A percentile compares a stretch with the other conserved stretches of the same genome.
Evolutionary conservation across 2,797 vertebrate genomes (phyloP).

Genomic region (Morus bassanus): DNA sequence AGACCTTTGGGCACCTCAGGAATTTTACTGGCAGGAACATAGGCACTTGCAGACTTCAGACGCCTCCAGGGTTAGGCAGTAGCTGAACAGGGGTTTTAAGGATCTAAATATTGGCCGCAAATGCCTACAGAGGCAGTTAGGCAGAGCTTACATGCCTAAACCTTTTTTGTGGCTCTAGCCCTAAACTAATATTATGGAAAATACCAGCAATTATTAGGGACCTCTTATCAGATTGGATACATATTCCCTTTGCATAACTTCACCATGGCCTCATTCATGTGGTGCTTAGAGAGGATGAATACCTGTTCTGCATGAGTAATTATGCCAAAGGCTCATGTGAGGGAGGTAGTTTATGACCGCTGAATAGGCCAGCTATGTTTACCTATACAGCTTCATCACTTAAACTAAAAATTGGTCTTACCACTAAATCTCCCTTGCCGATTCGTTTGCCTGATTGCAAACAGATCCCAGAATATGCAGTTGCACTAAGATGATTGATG

Average conservation of each 20-base stretch:
- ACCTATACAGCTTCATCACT: conserved; percentile 3
- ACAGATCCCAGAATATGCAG: conserved; percentile 12
- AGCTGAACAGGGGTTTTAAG: conserved; percentile 57
- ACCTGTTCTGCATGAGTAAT: conserved; percentile 60
- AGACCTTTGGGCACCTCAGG: conserved; percentile 56
- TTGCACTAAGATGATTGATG: conserved; percentile 15
- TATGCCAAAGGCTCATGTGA: conserved; percentile 51
- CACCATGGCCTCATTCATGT: conserved; percentile 57
- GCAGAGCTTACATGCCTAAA: conserved; percentile 64
- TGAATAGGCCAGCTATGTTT: conserved; percentile 30
- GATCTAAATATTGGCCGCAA: conserved; percentile 56
- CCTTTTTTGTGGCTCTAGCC: conserved; percentile 61
- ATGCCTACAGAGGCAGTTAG: conserved; percentile 37
- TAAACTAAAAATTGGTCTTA: neutral
- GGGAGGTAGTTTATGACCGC: neutral
- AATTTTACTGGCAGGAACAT: conserved; percentile 48
- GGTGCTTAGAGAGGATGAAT: conserved; percentile 56
- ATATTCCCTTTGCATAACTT: conserved; percentile 60
- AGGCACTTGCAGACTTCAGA: conserved; percentile 63
- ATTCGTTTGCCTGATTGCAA: conserved; percentile 23
- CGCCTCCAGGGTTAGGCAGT: conserved; percentile 66
- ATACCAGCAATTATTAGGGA: conserved; percentile 66
- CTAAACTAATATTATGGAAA: conserved; percentile 72
- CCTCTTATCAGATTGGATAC: conserved; percentile 66
- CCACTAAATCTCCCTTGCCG: neutral